Conservation (phyloP, 2,797 vertebrate species). For the Hydrophis major region DNA sequence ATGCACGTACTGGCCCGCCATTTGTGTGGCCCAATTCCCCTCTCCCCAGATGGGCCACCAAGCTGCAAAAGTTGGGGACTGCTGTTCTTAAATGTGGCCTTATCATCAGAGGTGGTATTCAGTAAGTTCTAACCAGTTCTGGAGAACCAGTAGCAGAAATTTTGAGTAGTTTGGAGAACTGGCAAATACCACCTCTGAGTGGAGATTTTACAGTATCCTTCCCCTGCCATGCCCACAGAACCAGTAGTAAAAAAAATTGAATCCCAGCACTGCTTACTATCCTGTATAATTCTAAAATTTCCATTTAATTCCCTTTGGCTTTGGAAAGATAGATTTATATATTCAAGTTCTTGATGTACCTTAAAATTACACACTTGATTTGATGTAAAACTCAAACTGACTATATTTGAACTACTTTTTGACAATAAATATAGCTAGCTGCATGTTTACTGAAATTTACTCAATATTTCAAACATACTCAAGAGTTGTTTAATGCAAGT, state of each 20-base stretch:
- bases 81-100: not conserved
- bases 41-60: not conserved
- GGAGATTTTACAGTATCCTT: too few species aligned
- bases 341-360: not conserved
- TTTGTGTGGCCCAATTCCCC: not conserved
- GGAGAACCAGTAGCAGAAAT: too few species aligned
- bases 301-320: not conserved
- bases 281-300: not conserved
- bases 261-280: not conserved
- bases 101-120: not conserved
- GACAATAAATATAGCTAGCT: not conserved
- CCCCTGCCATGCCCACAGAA: too few species aligned
- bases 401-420: not conserved
- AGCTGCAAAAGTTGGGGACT: not conserved
- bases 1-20: not conserved
- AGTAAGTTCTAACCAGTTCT: too few species aligned
- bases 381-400: not conserved
- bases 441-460: not conserved
- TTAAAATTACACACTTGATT: not conserved
- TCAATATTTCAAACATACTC: not conserved
- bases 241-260: too few species aligned
- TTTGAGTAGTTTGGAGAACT: too few species aligned
- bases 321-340: not conserved
- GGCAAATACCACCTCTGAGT: too few species aligned
- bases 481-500: not conserved